Evolutionary conservation across 2,113 vertebrate species (phyloP).

Genomic region (Hippopotamus amphibius): DNA sequence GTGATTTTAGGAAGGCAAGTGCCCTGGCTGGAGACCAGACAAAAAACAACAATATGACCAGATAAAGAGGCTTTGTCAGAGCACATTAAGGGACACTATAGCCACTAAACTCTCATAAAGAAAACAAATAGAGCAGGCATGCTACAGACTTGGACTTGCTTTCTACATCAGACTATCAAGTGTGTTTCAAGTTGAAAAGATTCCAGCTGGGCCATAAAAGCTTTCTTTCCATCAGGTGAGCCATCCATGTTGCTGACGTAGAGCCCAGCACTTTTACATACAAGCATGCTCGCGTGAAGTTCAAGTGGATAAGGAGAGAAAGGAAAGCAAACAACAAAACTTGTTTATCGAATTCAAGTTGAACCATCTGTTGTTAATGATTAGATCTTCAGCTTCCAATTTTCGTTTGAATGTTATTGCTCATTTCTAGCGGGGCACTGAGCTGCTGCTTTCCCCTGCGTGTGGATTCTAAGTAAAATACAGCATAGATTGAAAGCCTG

Average conservation of each 20-base stretch:
- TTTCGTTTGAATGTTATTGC: slow-evolving; percentile 90
- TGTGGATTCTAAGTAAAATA: slow-evolving; percentile 85
- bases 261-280: slow-evolving; percentile 58
- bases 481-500: slow-evolving; percentile 83
- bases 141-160: neutral
- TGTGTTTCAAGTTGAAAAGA: slow-evolving; percentile 49
- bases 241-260: slow-evolving; percentile 54
- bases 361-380: slow-evolving; percentile 90
- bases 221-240: slow-evolving; percentile 73
- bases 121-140: neutral
- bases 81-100: neutral
- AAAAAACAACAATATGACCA: neutral
- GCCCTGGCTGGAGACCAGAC: neutral
- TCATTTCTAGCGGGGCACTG: slow-evolving; percentile 84
- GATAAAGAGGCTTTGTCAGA: slow-evolving; percentile 16
- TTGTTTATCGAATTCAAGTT: slow-evolving; percentile 87
- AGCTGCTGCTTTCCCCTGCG: slow-evolving; percentile 78
- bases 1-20: slow-evolving; percentile 3
- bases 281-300: slow-evolving; percentile 43
- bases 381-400: slow-evolving; percentile 89
- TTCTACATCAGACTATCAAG: slow-evolving; percentile 19
- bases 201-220: slow-evolving; percentile 69
- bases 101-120: neutral
- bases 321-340: slow-evolving; percentile 76
- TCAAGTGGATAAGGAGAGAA: slow-evolving; percentile 52